Base-by-base conservation (phyloP, 1,140 invertebrate species). In the Drepana arcuata region DNA sequence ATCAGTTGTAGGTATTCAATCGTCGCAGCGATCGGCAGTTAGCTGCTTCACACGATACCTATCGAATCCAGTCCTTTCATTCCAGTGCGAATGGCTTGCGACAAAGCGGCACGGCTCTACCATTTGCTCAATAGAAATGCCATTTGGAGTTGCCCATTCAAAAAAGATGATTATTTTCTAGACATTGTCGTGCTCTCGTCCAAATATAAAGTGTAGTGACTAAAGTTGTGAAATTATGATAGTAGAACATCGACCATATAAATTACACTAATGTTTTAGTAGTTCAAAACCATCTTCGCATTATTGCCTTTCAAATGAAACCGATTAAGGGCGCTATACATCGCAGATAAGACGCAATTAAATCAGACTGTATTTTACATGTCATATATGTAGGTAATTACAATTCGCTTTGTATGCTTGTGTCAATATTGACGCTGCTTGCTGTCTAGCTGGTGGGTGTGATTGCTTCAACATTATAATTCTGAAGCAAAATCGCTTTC, bases 71-170 rank as follows among this genome's bases (percentile, higher is more conserved):
- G 44, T 38, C 45, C 55, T 59, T 71, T 66, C 61, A 68, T 59
- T 66, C 46, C 46, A 43, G 28, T 34, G 36, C 47, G 51, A 57
- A 67, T 48, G 27, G 38, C 45, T 51, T 48, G 49, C 61, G 46
- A 68, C 64, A 71, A 71, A 60, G 64, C 56, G 48, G 43, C 48
- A 52, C 56, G 54, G 51, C 49, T 62, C 45, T 28, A 38, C 54
- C 50, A 68, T 63, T 60, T 58, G 35, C 48, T 63, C 44, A 67
- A 69, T 69, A 49, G 63, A 63, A 67, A 61, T 50, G 47, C 50
- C 56, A 56, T 62, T 67, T 66, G 54, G 49, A 55, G 43, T 59
- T 62, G 39, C 60, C 37, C 62, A 46, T 57, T 50, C 31, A 56
- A 57, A 61, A 51, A 56, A 38, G 48, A 41, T 52, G 42, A 52